These are phyloP conservation scores for Pantherophis vulpinus DNA, from an alignment of 2,797 vertebrate species.

Conservation along the genomic window DNA sequence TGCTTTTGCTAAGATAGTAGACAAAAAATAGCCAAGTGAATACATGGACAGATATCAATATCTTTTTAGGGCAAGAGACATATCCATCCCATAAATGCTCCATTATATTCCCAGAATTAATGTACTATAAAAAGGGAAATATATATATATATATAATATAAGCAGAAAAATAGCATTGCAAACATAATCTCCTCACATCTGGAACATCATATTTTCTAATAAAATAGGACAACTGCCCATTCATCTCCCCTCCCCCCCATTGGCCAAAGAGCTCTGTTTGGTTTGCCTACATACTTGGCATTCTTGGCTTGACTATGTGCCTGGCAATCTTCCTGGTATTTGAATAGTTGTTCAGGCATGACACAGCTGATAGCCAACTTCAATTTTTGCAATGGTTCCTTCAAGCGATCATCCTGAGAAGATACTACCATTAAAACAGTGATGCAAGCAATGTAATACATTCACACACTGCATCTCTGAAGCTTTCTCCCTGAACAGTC, in stretches of 20 bases:
- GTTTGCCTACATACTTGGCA: slow-evolving; percentile 81
- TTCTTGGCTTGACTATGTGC: slow-evolving; percentile 86
- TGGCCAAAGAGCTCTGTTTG: not conserved
- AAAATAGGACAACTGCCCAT: not conserved
- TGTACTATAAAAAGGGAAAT: not conserved
- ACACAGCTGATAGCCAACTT: slow-evolving; percentile 92
- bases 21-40: not conserved
- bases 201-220: not conserved
- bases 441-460: slow-evolving; percentile 3
- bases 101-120: not conserved
- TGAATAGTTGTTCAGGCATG: slow-evolving; percentile 95
- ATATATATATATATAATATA: not conserved
- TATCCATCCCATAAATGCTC: not conserved
- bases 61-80: not conserved
- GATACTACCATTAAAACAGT: slow-evolving; percentile 32
- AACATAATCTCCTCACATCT: not conserved
- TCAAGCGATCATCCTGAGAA: slow-evolving; percentile 88
- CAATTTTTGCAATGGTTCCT: slow-evolving; percentile 89
- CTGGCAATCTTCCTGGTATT: slow-evolving; percentile 94
- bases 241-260: not conserved
- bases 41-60: not conserved
- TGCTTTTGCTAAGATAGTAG: not conserved
- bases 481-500: not conserved
- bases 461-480: not conserved
- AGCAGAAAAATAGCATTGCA: not conserved